These are phyloP conservation scores for Pandion haliaetus DNA, from an alignment of 2,113 vertebrate genomes.

Conservation along the genomic window DNA sequence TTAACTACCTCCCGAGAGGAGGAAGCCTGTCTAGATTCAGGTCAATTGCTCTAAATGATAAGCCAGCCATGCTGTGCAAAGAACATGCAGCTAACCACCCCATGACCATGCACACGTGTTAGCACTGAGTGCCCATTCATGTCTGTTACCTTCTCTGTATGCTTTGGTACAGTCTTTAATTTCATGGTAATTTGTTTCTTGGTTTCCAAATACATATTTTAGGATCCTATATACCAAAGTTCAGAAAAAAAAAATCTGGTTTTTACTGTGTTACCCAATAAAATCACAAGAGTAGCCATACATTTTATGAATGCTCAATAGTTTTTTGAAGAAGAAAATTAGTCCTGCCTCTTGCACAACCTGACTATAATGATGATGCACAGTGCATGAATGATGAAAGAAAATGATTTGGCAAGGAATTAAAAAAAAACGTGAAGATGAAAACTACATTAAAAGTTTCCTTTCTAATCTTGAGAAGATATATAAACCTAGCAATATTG, in stretches of 20 bases:
- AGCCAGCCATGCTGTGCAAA: neutral
- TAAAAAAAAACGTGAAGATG: neutral
- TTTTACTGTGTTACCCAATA: neutral
- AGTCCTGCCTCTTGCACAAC: neutral
- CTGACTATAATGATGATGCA: neutral
- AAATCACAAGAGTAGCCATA: neutral
- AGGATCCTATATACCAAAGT: neutral
- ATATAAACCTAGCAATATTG: neutral
- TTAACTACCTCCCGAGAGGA: neutral
- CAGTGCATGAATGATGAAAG: neutral
- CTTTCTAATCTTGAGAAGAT: neutral
- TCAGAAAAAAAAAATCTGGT: neutral
- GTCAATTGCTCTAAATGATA: neutral
- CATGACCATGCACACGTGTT: rapidly evolving
- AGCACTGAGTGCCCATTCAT: neutral
- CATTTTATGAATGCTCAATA: neutral
- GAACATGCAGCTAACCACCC: rapidly evolving
- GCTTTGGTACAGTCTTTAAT: neutral
- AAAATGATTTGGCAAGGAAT: conserved; percentile 1
- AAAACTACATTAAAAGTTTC: neutral
- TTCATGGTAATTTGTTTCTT: neutral
- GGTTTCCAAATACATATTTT: neutral
- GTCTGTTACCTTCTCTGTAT: neutral
- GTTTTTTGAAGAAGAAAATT: neutral
- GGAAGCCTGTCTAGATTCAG: neutral